phyloP scores from a whole-genome alignment of 2,113 vertebrate genomes.

The Hydropotes inermis region DNA sequence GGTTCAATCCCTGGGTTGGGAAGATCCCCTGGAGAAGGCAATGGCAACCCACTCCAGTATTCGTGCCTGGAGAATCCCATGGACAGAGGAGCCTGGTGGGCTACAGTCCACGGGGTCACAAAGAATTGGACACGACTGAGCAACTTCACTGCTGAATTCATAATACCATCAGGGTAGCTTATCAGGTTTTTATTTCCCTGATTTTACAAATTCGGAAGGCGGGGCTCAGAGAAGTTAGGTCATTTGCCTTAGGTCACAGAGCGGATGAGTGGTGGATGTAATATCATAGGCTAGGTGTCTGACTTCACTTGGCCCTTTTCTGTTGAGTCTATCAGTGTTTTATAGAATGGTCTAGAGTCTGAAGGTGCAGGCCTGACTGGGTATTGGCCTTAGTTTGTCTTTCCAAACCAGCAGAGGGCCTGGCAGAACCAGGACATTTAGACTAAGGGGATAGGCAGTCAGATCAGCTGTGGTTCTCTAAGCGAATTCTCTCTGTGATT shows the following conservation, averaged over 20 bases:
- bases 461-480: not conserved
- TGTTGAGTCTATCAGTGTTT: not conserved
- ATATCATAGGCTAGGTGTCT: not conserved
- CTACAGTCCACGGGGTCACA: too few relatives aligned
- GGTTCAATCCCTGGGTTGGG: too few relatives aligned
- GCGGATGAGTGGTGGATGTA: not conserved
- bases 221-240: not conserved
- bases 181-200: not conserved
- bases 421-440: not conserved
- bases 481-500: not conserved
- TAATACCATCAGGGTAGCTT: not conserved
- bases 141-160: not conserved
- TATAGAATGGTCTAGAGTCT: not conserved
- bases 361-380: not conserved
- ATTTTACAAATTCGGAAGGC: not conserved
- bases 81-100: too few relatives aligned
- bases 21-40: too few relatives aligned
- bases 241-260: not conserved
- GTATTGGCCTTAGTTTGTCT: not conserved
- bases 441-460: not conserved
- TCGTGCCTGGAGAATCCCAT: too few relatives aligned
- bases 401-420: not conserved
- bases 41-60: too few relatives aligned
- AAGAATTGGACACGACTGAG: too few relatives aligned
- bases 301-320: not conserved